Evolutionary conservation across 2,888 invertebrate species (phyloP).

Genomic region (Andrena dorsata): DNA sequence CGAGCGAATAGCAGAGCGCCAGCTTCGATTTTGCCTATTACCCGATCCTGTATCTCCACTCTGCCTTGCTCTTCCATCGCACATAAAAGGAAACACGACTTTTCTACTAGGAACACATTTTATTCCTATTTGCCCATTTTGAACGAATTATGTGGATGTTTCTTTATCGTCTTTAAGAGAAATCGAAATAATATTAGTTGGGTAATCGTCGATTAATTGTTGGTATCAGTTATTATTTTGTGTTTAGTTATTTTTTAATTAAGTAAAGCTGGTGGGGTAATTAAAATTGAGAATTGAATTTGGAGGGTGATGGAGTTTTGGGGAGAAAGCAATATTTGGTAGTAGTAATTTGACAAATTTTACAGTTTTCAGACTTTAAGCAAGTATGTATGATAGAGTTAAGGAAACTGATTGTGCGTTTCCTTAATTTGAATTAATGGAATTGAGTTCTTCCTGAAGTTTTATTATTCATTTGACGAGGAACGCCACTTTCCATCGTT

Average conservation of each 20-base stretch:
- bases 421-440: too few species aligned
- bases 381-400: too few species aligned
- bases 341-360: not conserved
- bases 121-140: not conserved
- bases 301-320: too few species aligned
- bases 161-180: not conserved
- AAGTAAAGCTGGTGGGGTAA: too few species aligned
- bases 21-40: conserved; percentile 63
- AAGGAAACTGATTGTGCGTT: too few species aligned
- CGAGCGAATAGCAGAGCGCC: conserved; percentile 40
- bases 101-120: not conserved
- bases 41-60: conserved; percentile 31
- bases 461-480: not conserved
- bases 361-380: too few species aligned
- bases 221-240: too few species aligned
- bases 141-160: not conserved
- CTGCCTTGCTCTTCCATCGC: conserved; percentile 12
- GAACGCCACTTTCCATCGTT: conserved; percentile 48
- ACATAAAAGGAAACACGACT: conserved; percentile 10
- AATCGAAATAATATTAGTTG: too few species aligned
- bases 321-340: not conserved
- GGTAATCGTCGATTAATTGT: too few species aligned
- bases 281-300: too few species aligned
- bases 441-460: too few species aligned
- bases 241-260: too few species aligned